A percentile compares a stretch with the other conserved stretches of the same genome.
Conservation (phyloP, 2,113 vertebrate species). For the Verasper variegatus region DNA sequence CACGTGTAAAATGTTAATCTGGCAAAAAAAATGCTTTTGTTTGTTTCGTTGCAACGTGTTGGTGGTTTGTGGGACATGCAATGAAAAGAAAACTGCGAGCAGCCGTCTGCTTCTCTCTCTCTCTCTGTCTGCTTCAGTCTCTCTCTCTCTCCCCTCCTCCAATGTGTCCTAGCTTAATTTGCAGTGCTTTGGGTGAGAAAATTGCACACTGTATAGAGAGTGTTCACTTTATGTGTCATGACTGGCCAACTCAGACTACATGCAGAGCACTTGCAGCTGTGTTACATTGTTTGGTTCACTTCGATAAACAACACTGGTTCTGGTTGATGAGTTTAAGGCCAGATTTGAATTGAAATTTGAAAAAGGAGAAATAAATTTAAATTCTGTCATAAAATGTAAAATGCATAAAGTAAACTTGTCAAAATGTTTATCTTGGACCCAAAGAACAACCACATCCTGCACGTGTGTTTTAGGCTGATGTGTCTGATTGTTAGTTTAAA, state of each 20-base stretch:
- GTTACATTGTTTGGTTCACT: conserved; percentile 36
- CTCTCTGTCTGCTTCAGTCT: not conserved
- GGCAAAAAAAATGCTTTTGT: conserved; percentile 53
- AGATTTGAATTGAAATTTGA: conserved; percentile 4
- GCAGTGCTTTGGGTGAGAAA: conserved; percentile 56
- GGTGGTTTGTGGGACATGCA: conserved; percentile 59
- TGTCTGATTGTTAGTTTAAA: not conserved
- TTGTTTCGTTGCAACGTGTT: conserved; percentile 60
- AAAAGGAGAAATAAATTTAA: not conserved
- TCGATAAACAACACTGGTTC: conserved; percentile 34
- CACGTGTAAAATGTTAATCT: conserved; percentile 58
- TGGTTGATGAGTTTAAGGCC: conserved; percentile 15
- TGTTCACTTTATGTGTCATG: conserved; percentile 60
- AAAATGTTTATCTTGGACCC: not conserved
- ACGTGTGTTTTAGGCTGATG: not conserved
- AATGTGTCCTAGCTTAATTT: conserved; percentile 49
- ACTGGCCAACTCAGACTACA: conserved; percentile 44
- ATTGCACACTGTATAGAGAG: conserved; percentile 42
- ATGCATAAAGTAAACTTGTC: not conserved
- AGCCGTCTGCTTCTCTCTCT: conserved; percentile 12
- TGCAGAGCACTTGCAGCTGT: conserved; percentile 30
- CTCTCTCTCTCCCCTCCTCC: conserved; percentile 15
- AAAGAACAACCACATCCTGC: not conserved
- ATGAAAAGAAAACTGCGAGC: conserved; percentile 55
- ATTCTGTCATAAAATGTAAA: not conserved